phyloP scores from a whole-genome alignment of 2,113 vertebrate species.

The Meleagris gallopavo region DNA sequence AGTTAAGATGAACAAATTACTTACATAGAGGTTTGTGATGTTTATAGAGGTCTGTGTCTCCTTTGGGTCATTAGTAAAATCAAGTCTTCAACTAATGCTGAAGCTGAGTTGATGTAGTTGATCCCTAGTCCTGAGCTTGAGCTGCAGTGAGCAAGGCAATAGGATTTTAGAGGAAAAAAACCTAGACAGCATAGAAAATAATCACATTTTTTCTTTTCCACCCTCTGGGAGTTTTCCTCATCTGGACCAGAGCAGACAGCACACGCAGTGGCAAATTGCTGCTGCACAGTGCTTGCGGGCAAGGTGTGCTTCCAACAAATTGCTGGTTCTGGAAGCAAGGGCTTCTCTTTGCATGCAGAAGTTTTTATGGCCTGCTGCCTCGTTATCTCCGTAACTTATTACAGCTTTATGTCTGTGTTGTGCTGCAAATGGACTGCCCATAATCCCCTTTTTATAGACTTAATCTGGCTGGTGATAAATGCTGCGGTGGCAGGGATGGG shows the following conservation, averaged over 20 bases:
- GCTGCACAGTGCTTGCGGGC: accelerated
- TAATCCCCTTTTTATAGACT: conserved; percentile 56
- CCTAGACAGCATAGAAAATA: not conserved
- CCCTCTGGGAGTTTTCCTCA: not conserved
- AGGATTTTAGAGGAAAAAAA: not conserved
- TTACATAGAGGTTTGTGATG: not conserved
- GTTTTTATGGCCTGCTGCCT: conserved; percentile 40
- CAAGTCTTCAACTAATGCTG: not conserved
- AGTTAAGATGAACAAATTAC: not conserved
- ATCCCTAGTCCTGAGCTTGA: not conserved
- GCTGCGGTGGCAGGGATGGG: not conserved
- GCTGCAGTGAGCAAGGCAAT: not conserved
- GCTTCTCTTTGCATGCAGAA: not conserved
- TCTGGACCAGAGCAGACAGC: not conserved
- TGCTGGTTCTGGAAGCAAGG: not conserved
- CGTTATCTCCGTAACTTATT: conserved; percentile 53
- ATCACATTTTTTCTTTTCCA: not conserved
- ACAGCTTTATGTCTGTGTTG: conserved; percentile 39
- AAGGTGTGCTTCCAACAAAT: not conserved
- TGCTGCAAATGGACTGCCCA: conserved; percentile 43
- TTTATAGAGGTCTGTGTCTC: not conserved
- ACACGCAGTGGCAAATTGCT: accelerated
- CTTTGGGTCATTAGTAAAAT: not conserved
- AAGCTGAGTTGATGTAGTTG: not conserved
- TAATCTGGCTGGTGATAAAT: conserved; percentile 24